Base-by-base conservation (phyloP, 1,140 invertebrate genomes). In the Hydropsyche tenuis region DNA sequence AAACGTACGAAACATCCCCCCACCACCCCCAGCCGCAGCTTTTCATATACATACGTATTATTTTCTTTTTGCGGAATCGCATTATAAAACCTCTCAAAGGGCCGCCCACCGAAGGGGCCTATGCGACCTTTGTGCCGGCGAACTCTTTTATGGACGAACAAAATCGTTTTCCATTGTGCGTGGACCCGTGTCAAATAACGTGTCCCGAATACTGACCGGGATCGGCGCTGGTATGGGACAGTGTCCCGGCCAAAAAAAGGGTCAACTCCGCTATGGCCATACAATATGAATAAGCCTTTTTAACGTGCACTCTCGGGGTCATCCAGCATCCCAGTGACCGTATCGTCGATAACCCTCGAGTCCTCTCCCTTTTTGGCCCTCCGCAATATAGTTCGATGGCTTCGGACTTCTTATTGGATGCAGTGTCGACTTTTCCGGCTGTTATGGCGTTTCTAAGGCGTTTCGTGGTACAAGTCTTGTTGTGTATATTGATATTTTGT, bases 91-190 rank as follows among this genome's bases (percentile, higher is more conserved):
- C 56, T 60, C 56, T 27, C 56, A 27, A 60, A 60, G 23, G 14
- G 20, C 22, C 56, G 20, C 7, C 18, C 2, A 7, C 51, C 16
- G 9, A 20, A 22, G 18, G 22, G 18, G 22, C 16, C n/a, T 30
- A 68, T 45, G 46, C 43, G 46, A 70, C 68, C 68, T 70, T 56
- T 70, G 68, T 70, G 68, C 51, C 56, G 12, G 5, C 1, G 56
- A 64, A 72, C 63, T 65, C 71, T 72, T 64, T 72, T 72, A 64
- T 72, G 20, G 71, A 30, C 42, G 71, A 27, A 48, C 71, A 72
- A 72, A 72, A 72, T 64, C 71, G 71, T 64, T 72, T 72, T 64
- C 71, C 60, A 65, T 65, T 72, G 71, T 72, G 60, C 60, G 56
- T 12, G 45, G 71, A 72, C 71, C 71, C 71, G 43, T 72, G 60